Base-by-base conservation (phyloP, 2,888 invertebrate species). In the Ophion slaviceki region DNA sequence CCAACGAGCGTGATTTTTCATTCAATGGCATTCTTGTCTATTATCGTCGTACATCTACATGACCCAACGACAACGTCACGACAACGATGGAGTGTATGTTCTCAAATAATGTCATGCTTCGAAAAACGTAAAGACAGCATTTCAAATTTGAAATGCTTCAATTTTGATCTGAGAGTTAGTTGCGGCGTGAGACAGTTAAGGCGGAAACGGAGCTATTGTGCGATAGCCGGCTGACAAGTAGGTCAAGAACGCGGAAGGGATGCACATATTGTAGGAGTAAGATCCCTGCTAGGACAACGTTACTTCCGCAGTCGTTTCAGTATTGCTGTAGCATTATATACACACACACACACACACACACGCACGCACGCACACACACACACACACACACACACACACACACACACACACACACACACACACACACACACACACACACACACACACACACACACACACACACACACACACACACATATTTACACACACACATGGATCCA, bases 171-270 rank as follows among this genome's bases (percentile, higher is more conserved):
- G 28, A 53, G 53, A 61, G 14, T 67, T 28, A 10, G 11, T 57
- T 14, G 17, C 8, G 53, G 32, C n/a, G 20, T 10, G 47, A 40
- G 66, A 28, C 40, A 59, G 67, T 47, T 47, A 47, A 59, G 24
- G 64, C n/a, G 32, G 68, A 36, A 17, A 53, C 62, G 66, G 61
- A 59, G 74, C 62, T 62, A 53, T 47, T 17, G 53, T 59, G 72
- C 74, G 77, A 85, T 79, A 86, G 84, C 79, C 53, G 68, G 32
- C 17, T 81, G 87, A 88, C 87, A 89, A 88, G 85, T 89, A 88
- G 90, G 91, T 91, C 90, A 89, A 89, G 90, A 90, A 87, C 88
- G 81, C 77, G 87, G 68, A 72, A 72, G 81, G 76, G 71, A 8
- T 14, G 78, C 20, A 57, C 47, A 59, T 47, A 45, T 47, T 45